Conservation (phyloP, 2,888 invertebrate genomes). For the Axea sp. region DNA sequence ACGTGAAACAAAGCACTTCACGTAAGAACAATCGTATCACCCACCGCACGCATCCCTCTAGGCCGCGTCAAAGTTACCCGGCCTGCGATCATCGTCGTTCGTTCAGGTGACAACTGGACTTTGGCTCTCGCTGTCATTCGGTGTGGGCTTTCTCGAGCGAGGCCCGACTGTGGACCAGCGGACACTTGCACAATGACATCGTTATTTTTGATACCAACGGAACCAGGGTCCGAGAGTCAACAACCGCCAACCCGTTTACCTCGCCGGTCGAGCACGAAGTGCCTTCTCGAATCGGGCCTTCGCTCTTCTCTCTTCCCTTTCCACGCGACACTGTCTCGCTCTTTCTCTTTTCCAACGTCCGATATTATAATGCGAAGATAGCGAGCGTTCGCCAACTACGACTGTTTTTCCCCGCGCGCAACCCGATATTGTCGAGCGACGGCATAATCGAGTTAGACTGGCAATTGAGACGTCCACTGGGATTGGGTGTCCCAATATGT, state of each 20-base stretch:
- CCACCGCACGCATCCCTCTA: constrained; percentile 53
- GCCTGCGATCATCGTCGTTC: constrained; percentile 6
- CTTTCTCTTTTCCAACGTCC: constrained; percentile 60
- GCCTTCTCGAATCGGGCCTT: constrained; percentile 43
- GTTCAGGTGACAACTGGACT: too few species aligned
- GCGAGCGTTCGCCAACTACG: constrained; percentile 30
- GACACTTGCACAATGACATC: constrained; percentile 39
- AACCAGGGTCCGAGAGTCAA: constrained; percentile 24
- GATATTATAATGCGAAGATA: constrained; percentile 54
- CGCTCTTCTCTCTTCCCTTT: constrained; percentile 49
- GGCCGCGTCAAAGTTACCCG: constrained; percentile 50
- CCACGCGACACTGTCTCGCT: constrained; percentile 30
- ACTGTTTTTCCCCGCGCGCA: constrained; percentile 45
- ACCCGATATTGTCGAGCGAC: constrained; percentile 46
- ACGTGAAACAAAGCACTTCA: constrained; percentile 27
- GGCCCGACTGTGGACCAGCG: background rate
- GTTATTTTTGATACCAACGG: constrained; percentile 33
- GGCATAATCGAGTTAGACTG: constrained; percentile 28
- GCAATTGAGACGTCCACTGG: constrained; percentile 40
- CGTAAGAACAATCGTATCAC: constrained; percentile 48
- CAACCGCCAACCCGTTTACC: constrained; percentile 73
- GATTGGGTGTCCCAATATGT: constrained; percentile 14
- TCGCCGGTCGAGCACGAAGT: constrained; percentile 76
- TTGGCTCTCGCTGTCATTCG: background rate
- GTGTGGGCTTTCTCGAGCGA: too few species aligned